Base-by-base conservation (phyloP, 2,797 vertebrate species). In the Pyrocephalus nanus region DNA sequence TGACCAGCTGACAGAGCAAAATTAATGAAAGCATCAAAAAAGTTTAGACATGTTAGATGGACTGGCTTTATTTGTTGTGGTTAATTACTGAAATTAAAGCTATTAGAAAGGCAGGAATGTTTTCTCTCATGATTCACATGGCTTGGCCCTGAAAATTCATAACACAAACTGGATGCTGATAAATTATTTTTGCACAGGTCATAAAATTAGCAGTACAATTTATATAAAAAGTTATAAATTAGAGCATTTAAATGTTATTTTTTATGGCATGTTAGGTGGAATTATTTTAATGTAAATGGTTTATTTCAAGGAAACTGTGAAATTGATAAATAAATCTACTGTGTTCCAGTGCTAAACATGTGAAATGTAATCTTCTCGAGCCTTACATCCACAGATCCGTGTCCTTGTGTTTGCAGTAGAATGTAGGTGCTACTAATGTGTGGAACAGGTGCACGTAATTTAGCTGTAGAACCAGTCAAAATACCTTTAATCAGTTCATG, bases 311-410 rank as follows among this genome's bases (percentile, higher is more conserved):
- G 96, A 97, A 98, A 95, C 97, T 97, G 96, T 97, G 97, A 98
- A 98, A 98, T 97, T 93, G 97, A 96, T 97, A 89, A 96, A 97
- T 97, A 98, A 98, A 97, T 97, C 93, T 94, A 22, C 61, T 94
- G 77, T 95, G 92, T 97, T 97, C 65, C 94, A 90, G 79, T 60
- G 92, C 89, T 92, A 92, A 96, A 90, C 58, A 62, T 40, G 42
- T 97, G 97, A 98, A 97, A 97, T 6, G 19, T 91, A 88, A 94
- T 90, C 88, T 64, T 70, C 84, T 48, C 29, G 76, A 87, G 86
- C 83, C 92, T 85, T 83, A 85, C 74, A 55, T 92, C 73, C 9
- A 2, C 50, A 47, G 74, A 69, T 58, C 45, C 42, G 43, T 0
- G 26, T 91, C 91, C 85, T 88, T 69, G 47, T 90, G 88, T 89